Base-by-base conservation (phyloP, 1,140 invertebrate genomes). In the Cyrtorhinus lividipennis region DNA sequence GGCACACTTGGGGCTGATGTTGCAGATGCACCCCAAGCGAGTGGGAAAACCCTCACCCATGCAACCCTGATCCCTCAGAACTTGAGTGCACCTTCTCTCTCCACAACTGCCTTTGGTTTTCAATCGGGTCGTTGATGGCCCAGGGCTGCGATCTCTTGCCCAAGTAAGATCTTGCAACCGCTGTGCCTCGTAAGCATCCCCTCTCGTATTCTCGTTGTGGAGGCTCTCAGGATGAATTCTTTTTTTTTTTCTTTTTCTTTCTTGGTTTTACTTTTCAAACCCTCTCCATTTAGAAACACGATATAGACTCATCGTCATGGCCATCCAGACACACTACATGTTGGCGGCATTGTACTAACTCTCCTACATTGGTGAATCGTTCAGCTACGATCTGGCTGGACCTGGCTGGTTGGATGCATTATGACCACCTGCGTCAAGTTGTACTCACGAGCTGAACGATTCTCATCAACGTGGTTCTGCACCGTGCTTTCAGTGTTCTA, bases 11-110 rank as follows among this genome's bases (percentile, higher is more conserved):
- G n/a, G n/a, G n/a, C n/a, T n/a, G n/a, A n/a, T n/a, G n/a, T n/a
- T n/a, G 1, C 66, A 71, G 70, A 59, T 67, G 65, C 27, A 78
- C 76, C 12, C 81, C 81, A 10, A 79, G 80, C 65, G 80, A 83
- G 69, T 83, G 81, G 81, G 74, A 77, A 61, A 80, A 80, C 70
- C 70, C 70, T 30, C 76, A 78, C 67, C 76, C 78, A 1, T 79
- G 77, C 64, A 72, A 75, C 46, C 67, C 72, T 27, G 74, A 79
- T 12, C 74, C 76, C 0, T 75, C 78, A 30, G 75, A 76, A 61
- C 71, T 81, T 61, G 77, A 80, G 67, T 80, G 79, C 66, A 72
- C 73, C 53, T 80, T 79, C 68, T 77, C 71, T 61, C 68, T 81
- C 58, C 70, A 76, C 66, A 80, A 80, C 69, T 73, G 72, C 53